These are phyloP conservation scores for Montipora cactus DNA, from an alignment of 64 coral and sea anemone species.

Conservation along the genomic window DNA sequence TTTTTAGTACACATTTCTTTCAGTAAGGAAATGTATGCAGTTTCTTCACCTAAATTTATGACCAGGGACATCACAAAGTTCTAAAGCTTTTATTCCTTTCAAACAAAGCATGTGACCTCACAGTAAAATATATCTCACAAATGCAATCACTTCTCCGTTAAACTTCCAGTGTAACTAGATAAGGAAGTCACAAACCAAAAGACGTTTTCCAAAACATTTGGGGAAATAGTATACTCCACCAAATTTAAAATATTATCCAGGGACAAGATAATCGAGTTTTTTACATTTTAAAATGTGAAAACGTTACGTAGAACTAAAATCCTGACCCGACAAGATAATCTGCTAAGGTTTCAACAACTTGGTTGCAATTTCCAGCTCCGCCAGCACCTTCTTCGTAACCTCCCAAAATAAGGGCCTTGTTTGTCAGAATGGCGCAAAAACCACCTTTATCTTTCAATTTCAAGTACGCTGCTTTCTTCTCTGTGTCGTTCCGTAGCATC, in stretches of 20 bases:
- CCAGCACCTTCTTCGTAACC: slow-evolving; percentile 85
- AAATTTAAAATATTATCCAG: not conserved
- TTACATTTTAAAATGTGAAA: not conserved
- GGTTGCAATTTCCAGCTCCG: slow-evolving; percentile 92
- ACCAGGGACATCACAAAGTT: not conserved
- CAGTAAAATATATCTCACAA: not conserved
- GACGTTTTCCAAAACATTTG: not conserved
- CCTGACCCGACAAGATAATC: slow-evolving; percentile 73
- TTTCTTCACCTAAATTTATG: too few relatives aligned
- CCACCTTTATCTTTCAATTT: slow-evolving; percentile 94
- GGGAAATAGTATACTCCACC: not conserved
- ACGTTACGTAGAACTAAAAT: slow-evolving; percentile 26
- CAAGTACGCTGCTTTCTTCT: slow-evolving; percentile 79
- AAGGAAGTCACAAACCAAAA: not conserved
- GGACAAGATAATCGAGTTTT: not conserved
- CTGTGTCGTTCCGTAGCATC: slow-evolving; percentile 91
- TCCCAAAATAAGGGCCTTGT: slow-evolving; percentile 80
- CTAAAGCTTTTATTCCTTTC: not conserved
- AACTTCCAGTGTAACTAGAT: slow-evolving; percentile 30
- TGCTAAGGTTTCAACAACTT: slow-evolving; percentile 76
- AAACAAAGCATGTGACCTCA: not conserved
- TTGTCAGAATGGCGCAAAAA: slow-evolving; percentile 78
- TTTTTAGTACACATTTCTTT: too few relatives aligned
- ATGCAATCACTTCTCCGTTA: not conserved
- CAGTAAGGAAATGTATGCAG: too few relatives aligned